Conservation (phyloP, 1,140 invertebrate species). For the Anthonomus grandis region DNA sequence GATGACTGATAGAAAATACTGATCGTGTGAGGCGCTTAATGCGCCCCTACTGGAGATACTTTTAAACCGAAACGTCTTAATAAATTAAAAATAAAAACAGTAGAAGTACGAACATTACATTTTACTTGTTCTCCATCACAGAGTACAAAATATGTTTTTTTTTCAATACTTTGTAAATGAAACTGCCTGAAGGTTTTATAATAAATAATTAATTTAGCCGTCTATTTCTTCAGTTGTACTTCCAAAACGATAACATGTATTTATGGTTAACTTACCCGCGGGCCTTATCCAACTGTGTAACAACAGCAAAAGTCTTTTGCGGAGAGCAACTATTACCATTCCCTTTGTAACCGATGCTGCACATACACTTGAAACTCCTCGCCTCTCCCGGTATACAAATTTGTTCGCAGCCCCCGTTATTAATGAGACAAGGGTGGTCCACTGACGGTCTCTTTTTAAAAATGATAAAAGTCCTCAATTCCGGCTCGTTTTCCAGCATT, state of each 20-base stretch:
- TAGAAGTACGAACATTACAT: no score
- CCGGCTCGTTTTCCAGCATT: conserved; percentile 81
- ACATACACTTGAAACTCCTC: conserved; percentile 73
- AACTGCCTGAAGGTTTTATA: neutral
- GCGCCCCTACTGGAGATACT: no score
- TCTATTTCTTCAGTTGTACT: neutral
- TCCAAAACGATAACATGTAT: neutral
- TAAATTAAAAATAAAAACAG: no score
- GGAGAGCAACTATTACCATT: conserved; percentile 73
- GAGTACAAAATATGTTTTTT: no score
- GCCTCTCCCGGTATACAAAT: conserved; percentile 81
- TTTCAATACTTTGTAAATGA: no score
- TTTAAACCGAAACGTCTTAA: no score
- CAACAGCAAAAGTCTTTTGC: conserved; percentile 87
- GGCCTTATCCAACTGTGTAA: conserved; percentile 83
- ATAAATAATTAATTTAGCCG: neutral
- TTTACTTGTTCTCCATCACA: no score
- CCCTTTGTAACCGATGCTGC: conserved; percentile 82
- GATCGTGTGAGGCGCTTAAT: no score
- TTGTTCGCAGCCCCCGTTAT: conserved; percentile 91
- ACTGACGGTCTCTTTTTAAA: conserved; percentile 78
- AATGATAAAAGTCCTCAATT: conserved; percentile 84
- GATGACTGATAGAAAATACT: no score
- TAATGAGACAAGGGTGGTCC: conserved; percentile 79
- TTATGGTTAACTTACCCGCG: conserved; percentile 55